Percentiles rank a stretch among this genome's conserved stretches.
These are phyloP conservation scores for Melanerpes aurifrons DNA, from an alignment of 2,113 vertebrate genomes.

Conservation along the genomic window DNA sequence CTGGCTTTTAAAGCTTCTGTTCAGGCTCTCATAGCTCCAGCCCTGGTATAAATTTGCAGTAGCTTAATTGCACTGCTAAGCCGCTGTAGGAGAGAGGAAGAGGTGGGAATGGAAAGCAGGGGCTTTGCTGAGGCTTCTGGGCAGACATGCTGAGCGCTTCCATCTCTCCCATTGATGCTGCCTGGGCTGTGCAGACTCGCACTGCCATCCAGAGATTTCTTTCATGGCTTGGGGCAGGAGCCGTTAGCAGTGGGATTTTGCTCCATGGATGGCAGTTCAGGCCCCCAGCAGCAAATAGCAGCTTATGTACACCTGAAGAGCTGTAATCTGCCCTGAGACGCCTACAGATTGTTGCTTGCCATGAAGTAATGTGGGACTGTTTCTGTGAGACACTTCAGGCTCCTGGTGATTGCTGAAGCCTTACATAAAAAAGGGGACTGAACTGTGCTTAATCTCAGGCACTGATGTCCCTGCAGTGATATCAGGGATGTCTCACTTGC, in stretches of 20 bases:
- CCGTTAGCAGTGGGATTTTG: background rate
- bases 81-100: background rate
- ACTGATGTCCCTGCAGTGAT: background rate
- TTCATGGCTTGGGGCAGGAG: background rate
- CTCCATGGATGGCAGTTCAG: background rate
- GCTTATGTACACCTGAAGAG: fast-evolving
- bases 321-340: background rate
- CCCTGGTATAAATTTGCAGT: background rate
- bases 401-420: background rate
- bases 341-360: background rate
- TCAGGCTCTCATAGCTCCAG: background rate
- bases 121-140: background rate
- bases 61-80: background rate
- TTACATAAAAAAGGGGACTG: background rate
- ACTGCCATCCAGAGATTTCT: background rate
- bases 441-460: background rate
- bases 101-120: background rate
- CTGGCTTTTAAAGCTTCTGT: slow-evolving; percentile 20
- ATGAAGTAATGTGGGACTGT: background rate
- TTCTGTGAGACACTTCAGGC: background rate
- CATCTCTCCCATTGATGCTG: background rate
- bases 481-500: background rate
- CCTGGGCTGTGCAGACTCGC: background rate
- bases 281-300: background rate
- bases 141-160: background rate